Percentiles rank a stretch among this genome's conserved stretches.
Evolutionary conservation across 2,797 vertebrate species (phyloP).

Genomic region (Cyprinella venusta): DNA sequence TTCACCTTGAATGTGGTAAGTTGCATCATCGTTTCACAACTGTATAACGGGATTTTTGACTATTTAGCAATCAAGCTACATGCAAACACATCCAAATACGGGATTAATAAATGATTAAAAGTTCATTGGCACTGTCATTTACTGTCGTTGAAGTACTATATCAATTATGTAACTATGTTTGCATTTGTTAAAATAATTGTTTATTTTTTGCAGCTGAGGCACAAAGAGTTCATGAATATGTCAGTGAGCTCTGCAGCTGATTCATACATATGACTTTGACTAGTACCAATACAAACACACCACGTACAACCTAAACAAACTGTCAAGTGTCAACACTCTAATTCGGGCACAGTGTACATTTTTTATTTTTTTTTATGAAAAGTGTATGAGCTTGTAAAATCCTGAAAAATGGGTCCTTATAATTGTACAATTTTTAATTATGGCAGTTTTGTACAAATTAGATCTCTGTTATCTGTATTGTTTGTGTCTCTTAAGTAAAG

Average conservation of each 20-base stretch:
- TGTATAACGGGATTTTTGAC: slow-evolving; percentile 23
- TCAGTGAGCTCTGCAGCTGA: background rate
- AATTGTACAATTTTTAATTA: background rate
- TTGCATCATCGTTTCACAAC: slow-evolving; percentile 73
- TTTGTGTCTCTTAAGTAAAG: background rate
- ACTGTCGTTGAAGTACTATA: background rate
- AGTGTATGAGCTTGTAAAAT: background rate
- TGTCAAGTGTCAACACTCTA: background rate
- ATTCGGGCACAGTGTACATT: background rate
- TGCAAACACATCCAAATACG: background rate
- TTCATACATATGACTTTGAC: background rate
- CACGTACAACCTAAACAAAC: background rate
- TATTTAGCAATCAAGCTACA: slow-evolving; percentile 41
- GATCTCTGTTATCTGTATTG: background rate
- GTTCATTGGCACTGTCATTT: background rate
- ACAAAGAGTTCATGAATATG: slow-evolving; percentile 16
- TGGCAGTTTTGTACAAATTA: background rate
- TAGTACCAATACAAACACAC: background rate
- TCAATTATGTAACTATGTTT: background rate
- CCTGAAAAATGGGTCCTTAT: background rate
- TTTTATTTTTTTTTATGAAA: background rate
- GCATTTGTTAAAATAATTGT: background rate
- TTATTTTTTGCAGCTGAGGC: background rate
- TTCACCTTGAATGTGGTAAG: slow-evolving; percentile 70
- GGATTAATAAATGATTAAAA: background rate